phyloP scores from a whole-genome alignment of 2,888 invertebrate species.

The Sepiola atlantica region DNA sequence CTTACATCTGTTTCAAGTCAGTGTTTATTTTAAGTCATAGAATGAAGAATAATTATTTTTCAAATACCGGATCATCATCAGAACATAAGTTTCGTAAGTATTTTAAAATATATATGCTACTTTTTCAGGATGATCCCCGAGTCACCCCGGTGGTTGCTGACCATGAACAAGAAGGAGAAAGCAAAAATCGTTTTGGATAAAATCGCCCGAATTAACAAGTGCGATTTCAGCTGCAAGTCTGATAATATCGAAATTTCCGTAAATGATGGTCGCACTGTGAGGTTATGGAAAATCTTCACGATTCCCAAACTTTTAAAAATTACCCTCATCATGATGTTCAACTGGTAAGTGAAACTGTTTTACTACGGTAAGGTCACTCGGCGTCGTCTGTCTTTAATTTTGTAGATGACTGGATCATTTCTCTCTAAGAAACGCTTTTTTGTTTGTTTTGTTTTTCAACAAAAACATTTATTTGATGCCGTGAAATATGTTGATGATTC shows the following conservation, averaged over 20 bases:
- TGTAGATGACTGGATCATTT: neutral
- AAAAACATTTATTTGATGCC: no score
- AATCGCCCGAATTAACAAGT: neutral
- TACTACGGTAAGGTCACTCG: neutral
- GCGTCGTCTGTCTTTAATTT: neutral
- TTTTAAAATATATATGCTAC: no score
- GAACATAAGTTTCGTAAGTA: no score
- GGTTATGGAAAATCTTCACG: neutral
- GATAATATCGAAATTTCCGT: neutral
- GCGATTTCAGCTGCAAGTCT: neutral
- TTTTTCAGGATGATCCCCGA: neutral
- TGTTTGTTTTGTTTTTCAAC: no score
- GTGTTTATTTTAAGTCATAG: no score
- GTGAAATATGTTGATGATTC: no score
- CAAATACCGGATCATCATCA: no score
- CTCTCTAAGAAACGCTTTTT: no score
- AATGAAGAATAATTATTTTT: no score
- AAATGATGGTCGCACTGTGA: neutral
- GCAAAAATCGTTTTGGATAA: neutral
- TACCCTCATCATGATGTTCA: neutral
- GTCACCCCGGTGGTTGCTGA: slow-evolving; percentile 20
- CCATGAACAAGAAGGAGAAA: neutral
- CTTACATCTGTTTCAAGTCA: no score
- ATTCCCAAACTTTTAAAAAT: neutral
- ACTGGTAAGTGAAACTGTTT: neutral